phyloP scores from a whole-genome alignment of 2,888 invertebrate genomes.

The Phasia obesa region DNA sequence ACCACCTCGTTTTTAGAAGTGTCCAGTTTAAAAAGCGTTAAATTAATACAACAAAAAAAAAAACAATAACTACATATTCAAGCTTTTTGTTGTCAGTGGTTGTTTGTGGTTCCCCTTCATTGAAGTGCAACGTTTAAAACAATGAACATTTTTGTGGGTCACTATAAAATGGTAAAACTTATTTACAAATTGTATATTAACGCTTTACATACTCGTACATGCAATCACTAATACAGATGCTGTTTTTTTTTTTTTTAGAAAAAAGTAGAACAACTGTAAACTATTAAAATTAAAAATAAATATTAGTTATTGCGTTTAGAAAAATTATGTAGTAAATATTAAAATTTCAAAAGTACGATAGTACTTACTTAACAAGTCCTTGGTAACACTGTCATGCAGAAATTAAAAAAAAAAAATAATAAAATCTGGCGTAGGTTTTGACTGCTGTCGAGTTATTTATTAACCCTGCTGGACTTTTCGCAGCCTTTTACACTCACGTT shows the following conservation, averaged over 20 bases:
- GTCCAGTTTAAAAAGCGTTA: slow-evolving; percentile 37
- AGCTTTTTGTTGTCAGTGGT: background rate
- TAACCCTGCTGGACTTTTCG: too few species aligned
- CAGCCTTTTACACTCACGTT: too few species aligned
- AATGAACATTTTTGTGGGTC: slow-evolving; percentile 49
- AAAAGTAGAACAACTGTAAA: background rate
- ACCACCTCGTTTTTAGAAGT: background rate
- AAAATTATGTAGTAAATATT: too few species aligned
- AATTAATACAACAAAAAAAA: slow-evolving; percentile 62
- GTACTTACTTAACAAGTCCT: too few species aligned
- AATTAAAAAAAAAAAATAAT: too few species aligned
- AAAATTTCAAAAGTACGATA: too few species aligned
- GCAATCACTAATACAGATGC: background rate
- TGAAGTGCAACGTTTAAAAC: slow-evolving; percentile 35
- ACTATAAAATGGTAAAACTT: background rate
- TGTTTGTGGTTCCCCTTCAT: slow-evolving; percentile 3
- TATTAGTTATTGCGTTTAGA: background rate
- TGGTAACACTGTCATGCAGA: too few species aligned
- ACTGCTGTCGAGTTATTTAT: too few species aligned
- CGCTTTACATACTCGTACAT: too few species aligned
- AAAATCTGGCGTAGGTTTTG: too few species aligned
- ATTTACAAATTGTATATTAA: background rate
- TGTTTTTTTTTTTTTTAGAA: background rate
- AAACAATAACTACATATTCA: slow-evolving; percentile 56
- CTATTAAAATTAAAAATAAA: slow-evolving; percentile 33